These are phyloP conservation scores for Tetranychus cinnabarinus DNA, from an alignment of 1,140 invertebrate genomes.

Conservation along the genomic window DNA sequence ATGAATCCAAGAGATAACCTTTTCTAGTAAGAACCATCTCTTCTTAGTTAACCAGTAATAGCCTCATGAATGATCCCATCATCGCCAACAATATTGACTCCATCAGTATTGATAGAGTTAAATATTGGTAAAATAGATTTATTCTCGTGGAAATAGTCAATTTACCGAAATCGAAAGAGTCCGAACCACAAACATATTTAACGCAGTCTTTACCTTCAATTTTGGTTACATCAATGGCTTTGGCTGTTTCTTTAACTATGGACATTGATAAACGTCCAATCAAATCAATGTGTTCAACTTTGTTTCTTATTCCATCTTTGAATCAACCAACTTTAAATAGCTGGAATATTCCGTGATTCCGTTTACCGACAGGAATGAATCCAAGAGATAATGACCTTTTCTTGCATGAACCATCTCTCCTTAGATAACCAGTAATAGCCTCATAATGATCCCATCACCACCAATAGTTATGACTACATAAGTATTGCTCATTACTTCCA, in stretches of 20 bases:
- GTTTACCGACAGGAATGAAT: not conserved
- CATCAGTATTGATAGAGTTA: not conserved
- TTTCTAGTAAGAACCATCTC: slow-evolving; percentile 24
- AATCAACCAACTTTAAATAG: not conserved
- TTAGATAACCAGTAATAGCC: slow-evolving; percentile 46
- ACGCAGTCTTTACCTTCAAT: slow-evolving; percentile 35
- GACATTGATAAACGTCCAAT: slow-evolving; percentile 55
- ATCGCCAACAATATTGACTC: slow-evolving; percentile 46
- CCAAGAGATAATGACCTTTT: not conserved
- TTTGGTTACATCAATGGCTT: slow-evolving; percentile 51
- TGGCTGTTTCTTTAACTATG: slow-evolving; percentile 42
- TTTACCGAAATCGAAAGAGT: slow-evolving; percentile 49
- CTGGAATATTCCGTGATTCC: not conserved
- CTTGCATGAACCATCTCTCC: slow-evolving; percentile 32
- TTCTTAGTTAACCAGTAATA: slow-evolving; percentile 42
- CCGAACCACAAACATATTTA: slow-evolving; percentile 52
- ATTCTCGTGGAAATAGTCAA: too few relatives aligned
- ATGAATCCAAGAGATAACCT: not conserved
- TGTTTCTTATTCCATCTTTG: not conserved
- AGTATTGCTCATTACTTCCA: slow-evolving; percentile 38
- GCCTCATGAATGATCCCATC: slow-evolving; percentile 78
- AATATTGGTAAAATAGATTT: too few relatives aligned
- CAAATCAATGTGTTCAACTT: not conserved
- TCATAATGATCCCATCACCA: slow-evolving; percentile 77
- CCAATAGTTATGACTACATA: slow-evolving; percentile 73